Conservation (phyloP, 2,113 vertebrate genomes). For the Actenoides hombroni region DNA sequence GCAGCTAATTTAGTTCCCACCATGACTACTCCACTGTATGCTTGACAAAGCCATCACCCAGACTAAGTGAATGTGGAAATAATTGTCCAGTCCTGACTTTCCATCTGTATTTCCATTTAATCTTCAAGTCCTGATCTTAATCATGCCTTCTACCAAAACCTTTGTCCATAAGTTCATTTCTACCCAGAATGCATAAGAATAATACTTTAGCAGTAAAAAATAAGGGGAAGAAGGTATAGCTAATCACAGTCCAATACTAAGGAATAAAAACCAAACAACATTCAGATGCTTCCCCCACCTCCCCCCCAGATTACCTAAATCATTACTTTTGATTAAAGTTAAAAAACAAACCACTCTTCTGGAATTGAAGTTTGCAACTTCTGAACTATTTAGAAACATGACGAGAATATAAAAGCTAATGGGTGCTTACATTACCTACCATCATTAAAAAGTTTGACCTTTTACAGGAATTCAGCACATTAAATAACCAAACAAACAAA, state of each 20-base stretch:
- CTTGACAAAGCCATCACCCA: not conserved
- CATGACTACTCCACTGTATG: not conserved
- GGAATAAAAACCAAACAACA: not conserved
- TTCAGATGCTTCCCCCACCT: not conserved
- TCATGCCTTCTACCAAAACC: not conserved
- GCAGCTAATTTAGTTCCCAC: conserved; percentile 33
- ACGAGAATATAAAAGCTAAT: not conserved
- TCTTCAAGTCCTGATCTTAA: not conserved
- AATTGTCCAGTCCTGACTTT: not conserved
- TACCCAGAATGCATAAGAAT: not conserved
- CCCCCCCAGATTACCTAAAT: not conserved
- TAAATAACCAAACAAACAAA: not conserved
- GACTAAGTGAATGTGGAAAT: not conserved
- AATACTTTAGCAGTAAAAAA: not conserved
- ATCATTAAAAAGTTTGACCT: not conserved
- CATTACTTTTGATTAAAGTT: not conserved
- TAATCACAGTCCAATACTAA: not conserved
- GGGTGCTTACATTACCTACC: not conserved
- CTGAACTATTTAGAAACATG: not conserved
- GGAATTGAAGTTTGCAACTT: not conserved
- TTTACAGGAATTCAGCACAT: not conserved
- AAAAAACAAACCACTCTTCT: not conserved
- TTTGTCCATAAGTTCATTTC: not conserved
- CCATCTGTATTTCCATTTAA: not conserved
- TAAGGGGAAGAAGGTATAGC: not conserved